phyloP scores from a whole-genome alignment of 2,113 vertebrate genomes.

The Cryptoleucopteryx plumbea region DNA sequence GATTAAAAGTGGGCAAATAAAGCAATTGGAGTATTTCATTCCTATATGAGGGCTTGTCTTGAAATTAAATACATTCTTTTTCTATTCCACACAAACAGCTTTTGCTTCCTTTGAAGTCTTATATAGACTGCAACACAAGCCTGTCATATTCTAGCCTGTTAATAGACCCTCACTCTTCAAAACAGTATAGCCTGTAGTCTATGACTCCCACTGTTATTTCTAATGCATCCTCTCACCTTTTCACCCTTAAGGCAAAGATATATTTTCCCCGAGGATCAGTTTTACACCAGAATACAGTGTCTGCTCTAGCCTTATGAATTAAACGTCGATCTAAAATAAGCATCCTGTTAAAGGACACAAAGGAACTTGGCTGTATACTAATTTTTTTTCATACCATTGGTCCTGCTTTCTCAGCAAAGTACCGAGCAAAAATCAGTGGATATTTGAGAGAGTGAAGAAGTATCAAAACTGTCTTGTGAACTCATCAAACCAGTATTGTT shows the following conservation, averaged over 20 bases:
- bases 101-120: background rate
- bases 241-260: background rate
- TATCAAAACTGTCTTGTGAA: background rate
- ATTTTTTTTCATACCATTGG: background rate
- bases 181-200: background rate
- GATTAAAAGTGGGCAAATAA: background rate
- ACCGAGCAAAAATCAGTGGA: background rate
- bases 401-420: background rate
- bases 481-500: background rate
- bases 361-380: background rate
- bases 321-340: background rate
- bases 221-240: background rate
- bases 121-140: background rate
- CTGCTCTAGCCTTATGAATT: background rate
- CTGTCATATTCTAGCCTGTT: background rate
- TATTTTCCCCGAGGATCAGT: accelerated
- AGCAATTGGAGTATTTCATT: background rate
- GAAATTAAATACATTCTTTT: background rate
- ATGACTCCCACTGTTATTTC: background rate
- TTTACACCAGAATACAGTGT: background rate
- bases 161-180: background rate
- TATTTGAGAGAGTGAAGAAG: background rate
- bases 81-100: background rate
- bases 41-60: background rate
- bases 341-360: background rate